Percentiles rank a stretch among this genome's conserved stretches.
These are phyloP conservation scores for Erebia epiphron DNA, from an alignment of 2,888 invertebrate species.

Conservation along the genomic window DNA sequence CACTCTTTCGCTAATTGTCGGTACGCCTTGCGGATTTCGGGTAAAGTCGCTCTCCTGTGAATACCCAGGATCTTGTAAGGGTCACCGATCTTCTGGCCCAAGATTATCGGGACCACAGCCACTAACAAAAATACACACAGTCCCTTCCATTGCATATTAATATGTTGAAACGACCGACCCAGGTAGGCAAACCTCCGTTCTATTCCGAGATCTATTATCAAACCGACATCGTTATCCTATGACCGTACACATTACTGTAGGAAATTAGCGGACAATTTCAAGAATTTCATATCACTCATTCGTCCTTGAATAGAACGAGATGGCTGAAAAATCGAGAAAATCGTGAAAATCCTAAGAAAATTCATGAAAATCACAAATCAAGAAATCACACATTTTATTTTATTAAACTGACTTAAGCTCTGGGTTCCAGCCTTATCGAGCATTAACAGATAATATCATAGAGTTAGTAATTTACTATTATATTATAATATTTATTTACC, in stretches of 20 bases:
- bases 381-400: constrained; percentile 18
- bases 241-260: constrained; percentile 55
- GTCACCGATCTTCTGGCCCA: constrained; percentile 85
- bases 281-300: constrained; percentile 72
- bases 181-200: constrained; percentile 50
- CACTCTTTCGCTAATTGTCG: constrained; percentile 95
- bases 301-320: constrained; percentile 77
- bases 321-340: constrained; percentile 69
- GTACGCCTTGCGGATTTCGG: constrained; percentile 95
- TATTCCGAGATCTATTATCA: constrained; percentile 59
- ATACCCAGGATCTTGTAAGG: constrained; percentile 94
- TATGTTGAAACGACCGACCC: constrained; percentile 50
- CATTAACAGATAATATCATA: too few relatives aligned
- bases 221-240: constrained; percentile 48
- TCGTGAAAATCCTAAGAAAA: constrained; percentile 65
- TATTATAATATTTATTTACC: too few relatives aligned
- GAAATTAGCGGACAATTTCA: constrained; percentile 55
- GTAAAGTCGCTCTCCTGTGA: constrained; percentile 86
- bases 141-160: constrained; percentile 80
- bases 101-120: constrained; percentile 53
- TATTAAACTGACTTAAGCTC: too few relatives aligned
- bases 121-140: constrained; percentile 57
- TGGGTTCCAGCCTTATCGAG: too few relatives aligned
- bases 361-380: constrained; percentile 31
- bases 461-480: too few relatives aligned